Percentiles rank a stretch among this genome's conserved stretches.
Evolutionary conservation across 1,140 invertebrate genomes (phyloP).

Genomic region (Calephelis nemesis): DNA sequence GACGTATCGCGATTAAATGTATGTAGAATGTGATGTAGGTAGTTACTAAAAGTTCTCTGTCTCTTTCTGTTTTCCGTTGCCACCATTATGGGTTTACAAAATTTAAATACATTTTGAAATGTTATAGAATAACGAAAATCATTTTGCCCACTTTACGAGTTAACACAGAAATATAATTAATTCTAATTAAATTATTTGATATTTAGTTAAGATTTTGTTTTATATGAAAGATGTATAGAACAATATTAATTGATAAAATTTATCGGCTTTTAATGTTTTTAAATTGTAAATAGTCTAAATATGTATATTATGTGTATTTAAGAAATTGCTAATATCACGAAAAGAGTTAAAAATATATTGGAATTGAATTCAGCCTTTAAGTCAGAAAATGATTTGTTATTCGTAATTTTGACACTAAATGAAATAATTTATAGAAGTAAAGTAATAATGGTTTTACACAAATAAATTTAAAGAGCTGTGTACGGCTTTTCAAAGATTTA

Average conservation of each 20-base stretch:
- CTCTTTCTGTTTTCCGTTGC: no score
- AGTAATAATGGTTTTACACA: no score
- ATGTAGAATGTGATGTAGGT: no score
- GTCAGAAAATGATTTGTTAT: neutral
- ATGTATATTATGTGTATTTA: neutral
- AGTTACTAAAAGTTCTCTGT: no score
- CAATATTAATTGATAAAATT: neutral
- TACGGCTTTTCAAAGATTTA: no score
- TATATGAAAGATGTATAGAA: neutral
- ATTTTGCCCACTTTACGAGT: no score
- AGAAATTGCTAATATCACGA: neutral
- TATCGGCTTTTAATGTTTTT: conserved; percentile 9
- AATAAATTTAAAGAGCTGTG: no score
- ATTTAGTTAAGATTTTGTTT: neutral
- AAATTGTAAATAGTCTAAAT: conserved; percentile 4
- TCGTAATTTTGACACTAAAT: neutral
- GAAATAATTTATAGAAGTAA: neutral
- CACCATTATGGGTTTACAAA: no score
- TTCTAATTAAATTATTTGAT: neutral
- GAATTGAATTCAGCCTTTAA: conserved; percentile 4
- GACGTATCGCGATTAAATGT: no score
- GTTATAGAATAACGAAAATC: no score
- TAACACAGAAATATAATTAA: neutral
- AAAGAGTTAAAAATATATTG: neutral
- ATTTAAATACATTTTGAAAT: no score